Base-by-base conservation (phyloP, 2,888 invertebrate species). In the Tetranychus truncatus region DNA sequence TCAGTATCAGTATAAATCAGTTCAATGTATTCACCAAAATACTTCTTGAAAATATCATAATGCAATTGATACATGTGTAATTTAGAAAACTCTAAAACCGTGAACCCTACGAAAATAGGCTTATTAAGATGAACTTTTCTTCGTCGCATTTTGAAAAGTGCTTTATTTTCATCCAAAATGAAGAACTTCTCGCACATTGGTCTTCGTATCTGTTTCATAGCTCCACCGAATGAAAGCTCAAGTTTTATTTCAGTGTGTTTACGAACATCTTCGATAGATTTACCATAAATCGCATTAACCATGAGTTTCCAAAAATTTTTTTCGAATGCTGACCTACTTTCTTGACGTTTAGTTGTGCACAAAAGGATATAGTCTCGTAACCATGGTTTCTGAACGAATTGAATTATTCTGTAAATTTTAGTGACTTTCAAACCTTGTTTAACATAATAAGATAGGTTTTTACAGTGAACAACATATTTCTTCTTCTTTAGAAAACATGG, bases 221-320 rank as follows among this genome's bases (percentile, higher is more conserved):
- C 20, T 67, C 74, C 66, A 9, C 73, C 67, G 11, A 45, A 45
- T 66, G 74, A 46, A n/a, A 21, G 72, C 9, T 74, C 77, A n/a
- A 81, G 66, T 67, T 77, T 76, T 4, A 81, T 77, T 76, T 81
- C 79, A 20, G 79, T 77, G 77, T 79, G 76, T 21, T 80, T 80
- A 76, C 81, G 76, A 44, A 81, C 76, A 77, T 81, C 81, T 77
- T 81, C 80, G 78, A 82, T 80, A 34, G 79, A 80, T 78, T 82
- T 81, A 9, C 81, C 81, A 78, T 81, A 83, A 9, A 81, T 79
- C 18, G 79, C 71, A 76, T 82, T 81, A 76, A 81, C 81, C 79
- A 80, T 79, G 8, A 82, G 77, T 76, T 82, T 81, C 74, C 82
- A 83, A 74, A 84, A 81, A 77, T 80, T 80, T 79, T 82, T 81